Percentiles rank a stretch among this genome's conserved stretches.
Evolutionary conservation across 30 jellyfish, hydroid and myxozoan species (phyloP).

Genomic region (Aurelia sp.): DNA sequence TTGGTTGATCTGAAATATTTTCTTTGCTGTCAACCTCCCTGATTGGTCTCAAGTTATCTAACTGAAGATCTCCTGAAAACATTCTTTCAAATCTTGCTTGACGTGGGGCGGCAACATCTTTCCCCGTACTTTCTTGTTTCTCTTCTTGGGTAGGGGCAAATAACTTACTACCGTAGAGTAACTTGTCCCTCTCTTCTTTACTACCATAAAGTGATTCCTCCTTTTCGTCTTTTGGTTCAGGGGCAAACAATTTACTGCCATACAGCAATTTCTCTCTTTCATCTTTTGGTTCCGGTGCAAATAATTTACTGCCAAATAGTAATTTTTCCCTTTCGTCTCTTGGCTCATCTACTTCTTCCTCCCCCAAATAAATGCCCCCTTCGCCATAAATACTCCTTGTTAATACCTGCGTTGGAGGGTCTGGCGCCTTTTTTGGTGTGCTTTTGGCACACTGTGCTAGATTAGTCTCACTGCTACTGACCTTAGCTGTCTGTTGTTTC

Average conservation of each 20-base stretch:
- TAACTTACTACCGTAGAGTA: neutral
- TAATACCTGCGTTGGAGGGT: neutral
- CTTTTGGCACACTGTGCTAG: constrained; percentile 29
- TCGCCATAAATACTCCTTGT: constrained; percentile 58
- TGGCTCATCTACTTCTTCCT: constrained; percentile 67
- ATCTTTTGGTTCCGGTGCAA: constrained; percentile 32
- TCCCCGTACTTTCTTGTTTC: neutral
- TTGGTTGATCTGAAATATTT: constrained; percentile 37
- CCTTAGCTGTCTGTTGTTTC: constrained; percentile 34
- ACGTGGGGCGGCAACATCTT: constrained; percentile 17
- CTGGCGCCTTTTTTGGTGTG: constrained; percentile 53
- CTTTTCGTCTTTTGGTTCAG: constrained; percentile 30
- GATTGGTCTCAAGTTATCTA: constrained; percentile 66
- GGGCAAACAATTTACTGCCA: constrained; percentile 54
- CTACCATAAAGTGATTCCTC: constrained; percentile 43
- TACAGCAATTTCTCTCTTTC: constrained; percentile 49
- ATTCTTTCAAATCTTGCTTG: constrained; percentile 46
- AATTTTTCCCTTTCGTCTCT: constrained; percentile 54
- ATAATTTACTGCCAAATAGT: constrained; percentile 40
- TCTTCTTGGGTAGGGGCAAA: neutral
- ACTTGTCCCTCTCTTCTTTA: constrained; percentile 28
- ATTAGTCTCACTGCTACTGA: constrained; percentile 68
- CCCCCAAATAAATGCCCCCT: constrained; percentile 87
- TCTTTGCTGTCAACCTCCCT: constrained; percentile 75
- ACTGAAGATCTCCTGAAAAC: constrained; percentile 52